Conservation (phyloP, 2,113 vertebrate species). For the Charadrius vociferus region DNA sequence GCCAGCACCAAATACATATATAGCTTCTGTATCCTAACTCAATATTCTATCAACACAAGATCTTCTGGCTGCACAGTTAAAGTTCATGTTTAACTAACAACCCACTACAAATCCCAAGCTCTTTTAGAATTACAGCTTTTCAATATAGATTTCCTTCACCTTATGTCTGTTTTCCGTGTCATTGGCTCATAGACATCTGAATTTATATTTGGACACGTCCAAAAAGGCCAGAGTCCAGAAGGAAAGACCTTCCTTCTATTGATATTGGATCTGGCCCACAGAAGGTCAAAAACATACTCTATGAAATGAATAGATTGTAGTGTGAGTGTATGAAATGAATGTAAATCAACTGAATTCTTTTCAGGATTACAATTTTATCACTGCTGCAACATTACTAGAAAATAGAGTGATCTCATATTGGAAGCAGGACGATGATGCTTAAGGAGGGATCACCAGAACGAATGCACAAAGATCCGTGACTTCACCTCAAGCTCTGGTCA, state of each 20-base stretch:
- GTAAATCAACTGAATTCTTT: neutral
- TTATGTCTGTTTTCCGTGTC: neutral
- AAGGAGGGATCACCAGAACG: neutral
- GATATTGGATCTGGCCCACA: neutral
- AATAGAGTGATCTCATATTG: neutral
- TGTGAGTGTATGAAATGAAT: neutral
- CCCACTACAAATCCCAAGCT: neutral
- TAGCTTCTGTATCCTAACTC: neutral
- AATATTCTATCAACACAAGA: neutral
- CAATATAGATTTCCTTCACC: neutral
- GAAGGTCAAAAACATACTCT: neutral
- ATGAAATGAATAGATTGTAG: neutral
- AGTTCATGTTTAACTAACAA: neutral
- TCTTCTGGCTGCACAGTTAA: neutral
- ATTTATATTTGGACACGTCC: neutral
- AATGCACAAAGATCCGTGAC: neutral
- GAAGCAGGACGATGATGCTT: neutral
- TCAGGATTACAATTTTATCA: neutral
- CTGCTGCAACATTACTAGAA: neutral
- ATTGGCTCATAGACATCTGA: neutral
- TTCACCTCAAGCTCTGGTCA: neutral
- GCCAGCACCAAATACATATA: neutral
- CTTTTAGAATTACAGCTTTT: neutral
- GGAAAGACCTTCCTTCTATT: neutral
- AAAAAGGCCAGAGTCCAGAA: neutral